A percentile compares a stretch with the other conserved stretches of the same genome.
These are phyloP conservation scores for Bergia puertoricense DNA, from an alignment of 92 coral and sea anemone genomes.

Conservation along the genomic window DNA sequence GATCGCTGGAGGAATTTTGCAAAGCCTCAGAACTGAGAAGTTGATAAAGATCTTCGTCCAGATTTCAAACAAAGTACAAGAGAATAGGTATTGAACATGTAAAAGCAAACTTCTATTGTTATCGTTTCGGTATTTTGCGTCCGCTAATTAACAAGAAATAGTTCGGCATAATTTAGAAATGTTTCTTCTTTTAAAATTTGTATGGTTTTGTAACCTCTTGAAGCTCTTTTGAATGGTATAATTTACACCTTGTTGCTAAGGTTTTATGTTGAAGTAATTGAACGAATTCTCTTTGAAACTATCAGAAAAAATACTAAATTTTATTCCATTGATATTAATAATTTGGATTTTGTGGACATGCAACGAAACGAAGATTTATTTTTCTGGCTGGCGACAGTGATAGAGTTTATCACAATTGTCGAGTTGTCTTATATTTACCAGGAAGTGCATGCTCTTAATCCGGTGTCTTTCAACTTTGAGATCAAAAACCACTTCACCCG, in stretches of 20 bases:
- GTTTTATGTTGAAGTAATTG: not conserved
- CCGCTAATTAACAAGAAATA: constrained; percentile 26
- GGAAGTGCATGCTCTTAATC: constrained; percentile 2
- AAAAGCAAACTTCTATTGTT: constrained; percentile 21
- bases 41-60: constrained; percentile 25
- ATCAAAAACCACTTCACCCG: constrained; percentile 13
- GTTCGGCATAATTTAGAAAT: constrained; percentile 9
- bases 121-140: not conserved
- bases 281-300: not conserved
- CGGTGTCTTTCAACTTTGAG: not conserved
- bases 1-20: not conserved
- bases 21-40: constrained; percentile 1
- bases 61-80: constrained; percentile 2
- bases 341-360: not conserved
- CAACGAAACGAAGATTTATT: not conserved
- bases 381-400: not conserved
- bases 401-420: not conserved
- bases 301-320: not conserved
- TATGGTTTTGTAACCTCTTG: not conserved
- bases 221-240: not conserved
- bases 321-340: constrained; percentile 10
- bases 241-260: not conserved
- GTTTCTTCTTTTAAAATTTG: not conserved
- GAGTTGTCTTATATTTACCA: constrained; percentile 1
- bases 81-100: not conserved